Evolutionary conservation across 2,113 vertebrate genomes (phyloP).

Genomic region (Ctenodactylus gundi): DNA sequence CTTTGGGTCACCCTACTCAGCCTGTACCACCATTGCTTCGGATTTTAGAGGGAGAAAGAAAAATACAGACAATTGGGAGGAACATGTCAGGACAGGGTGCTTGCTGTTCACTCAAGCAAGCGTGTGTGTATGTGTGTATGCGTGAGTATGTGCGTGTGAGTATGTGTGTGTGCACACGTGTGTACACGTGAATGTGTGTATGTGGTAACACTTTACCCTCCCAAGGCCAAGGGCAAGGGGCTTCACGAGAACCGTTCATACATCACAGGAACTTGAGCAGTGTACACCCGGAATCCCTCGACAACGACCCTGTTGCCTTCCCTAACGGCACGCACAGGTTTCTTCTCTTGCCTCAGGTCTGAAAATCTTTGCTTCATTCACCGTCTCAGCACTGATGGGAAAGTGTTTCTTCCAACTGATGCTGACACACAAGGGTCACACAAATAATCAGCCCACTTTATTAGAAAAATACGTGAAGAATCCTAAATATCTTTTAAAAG

Average conservation of each 20-base stretch:
- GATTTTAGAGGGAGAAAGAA: neutral
- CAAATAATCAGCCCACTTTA: neutral
- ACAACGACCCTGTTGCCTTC: no score
- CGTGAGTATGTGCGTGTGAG: neutral
- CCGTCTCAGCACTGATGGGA: neutral
- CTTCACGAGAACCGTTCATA: neutral
- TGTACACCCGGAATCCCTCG: no score
- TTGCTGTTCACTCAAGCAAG: no score
- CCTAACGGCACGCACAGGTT: no score
- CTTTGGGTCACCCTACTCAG: neutral
- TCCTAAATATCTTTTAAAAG: neutral
- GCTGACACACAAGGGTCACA: neutral
- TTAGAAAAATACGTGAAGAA: neutral
- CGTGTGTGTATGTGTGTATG: neutral
- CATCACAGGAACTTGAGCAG: no score
- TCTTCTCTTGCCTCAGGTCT: no score
- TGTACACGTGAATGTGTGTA: no score
- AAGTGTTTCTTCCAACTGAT: neutral
- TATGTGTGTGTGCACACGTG: neutral
- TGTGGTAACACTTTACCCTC: no score
- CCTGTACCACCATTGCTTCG: fast-evolving
- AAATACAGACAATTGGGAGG: neutral
- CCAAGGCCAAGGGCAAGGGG: neutral
- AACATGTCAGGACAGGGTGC: neutral
- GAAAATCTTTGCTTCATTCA: no score